Conservation (phyloP, 2,797 vertebrate species). For the Astyanax mexicanus region DNA sequence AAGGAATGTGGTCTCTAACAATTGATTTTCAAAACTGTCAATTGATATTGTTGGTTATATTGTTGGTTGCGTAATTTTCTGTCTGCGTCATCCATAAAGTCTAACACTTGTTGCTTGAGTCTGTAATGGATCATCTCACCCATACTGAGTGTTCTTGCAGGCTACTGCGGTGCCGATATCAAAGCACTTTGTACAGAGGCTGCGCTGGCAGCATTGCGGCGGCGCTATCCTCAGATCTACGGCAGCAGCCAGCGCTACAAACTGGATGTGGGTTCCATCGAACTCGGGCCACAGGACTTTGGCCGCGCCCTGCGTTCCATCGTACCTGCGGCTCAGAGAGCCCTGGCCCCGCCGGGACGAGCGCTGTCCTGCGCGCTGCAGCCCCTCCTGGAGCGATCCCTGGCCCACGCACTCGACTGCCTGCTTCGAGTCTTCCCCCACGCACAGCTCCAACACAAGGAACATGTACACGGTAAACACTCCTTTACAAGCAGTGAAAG, state of each 20-base stretch:
- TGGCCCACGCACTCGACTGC: conserved; percentile 84
- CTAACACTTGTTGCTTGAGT: too few species aligned
- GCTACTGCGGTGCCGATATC: conserved; percentile 98
- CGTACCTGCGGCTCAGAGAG: conserved; percentile 95
- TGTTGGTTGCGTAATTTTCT: too few species aligned
- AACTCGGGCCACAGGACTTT: conserved; percentile 93
- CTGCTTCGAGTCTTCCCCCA: conserved; percentile 96
- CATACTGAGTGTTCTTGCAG: conserved; percentile 65
- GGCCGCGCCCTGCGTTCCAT: conserved; percentile 93
- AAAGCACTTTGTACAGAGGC: conserved; percentile 99
- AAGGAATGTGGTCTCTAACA: too few species aligned
- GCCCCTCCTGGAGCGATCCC: conserved; percentile 89
- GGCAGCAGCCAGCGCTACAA: conserved; percentile 94
- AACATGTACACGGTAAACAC: conserved; percentile 90
- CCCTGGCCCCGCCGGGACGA: conserved; percentile 89
- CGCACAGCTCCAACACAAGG: conserved; percentile 87
- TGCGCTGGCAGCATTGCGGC: conserved; percentile 91
- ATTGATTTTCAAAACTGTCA: too few species aligned
- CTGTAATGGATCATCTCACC: not conserved
- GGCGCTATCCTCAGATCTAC: conserved; percentile 98
- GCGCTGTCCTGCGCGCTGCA: conserved; percentile 88
- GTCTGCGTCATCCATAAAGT: too few species aligned
- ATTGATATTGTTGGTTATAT: too few species aligned
- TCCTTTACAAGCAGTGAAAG: too few species aligned
- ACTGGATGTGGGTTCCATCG: conserved; percentile 92